Evolutionary conservation across 1,140 invertebrate genomes (phyloP).

Genomic region (Octopus bimaculoides): DNA sequence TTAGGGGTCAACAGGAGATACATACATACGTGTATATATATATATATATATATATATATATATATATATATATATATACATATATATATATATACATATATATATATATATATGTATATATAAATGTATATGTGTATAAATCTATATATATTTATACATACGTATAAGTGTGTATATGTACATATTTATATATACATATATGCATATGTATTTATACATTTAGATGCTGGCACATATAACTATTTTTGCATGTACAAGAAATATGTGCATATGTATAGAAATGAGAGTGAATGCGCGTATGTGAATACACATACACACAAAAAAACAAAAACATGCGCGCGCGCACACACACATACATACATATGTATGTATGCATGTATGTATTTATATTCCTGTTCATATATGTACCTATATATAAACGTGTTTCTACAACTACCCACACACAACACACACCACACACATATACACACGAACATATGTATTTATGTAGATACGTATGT

Average conservation of each 20-base stretch:
- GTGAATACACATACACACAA: background rate
- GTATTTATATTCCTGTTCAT: background rate
- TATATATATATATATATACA: conserved; percentile 2
- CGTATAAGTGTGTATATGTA: background rate
- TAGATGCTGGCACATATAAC: background rate
- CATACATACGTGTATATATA: too few species aligned
- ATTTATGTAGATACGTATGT: too few species aligned
- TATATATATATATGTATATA: background rate
- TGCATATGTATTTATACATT: background rate
- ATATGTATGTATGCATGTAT: background rate
- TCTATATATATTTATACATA: background rate
- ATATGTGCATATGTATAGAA: background rate
- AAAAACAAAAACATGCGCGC: background rate
- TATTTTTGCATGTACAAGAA: background rate
- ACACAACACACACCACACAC: too few species aligned
- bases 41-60: conserved; percentile 2
- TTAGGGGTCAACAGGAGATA: too few species aligned
- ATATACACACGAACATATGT: too few species aligned
- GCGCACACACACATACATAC: background rate
- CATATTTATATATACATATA: background rate
- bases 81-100: background rate
- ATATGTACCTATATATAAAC: background rate
- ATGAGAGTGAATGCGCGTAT: background rate
- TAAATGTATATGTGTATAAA: background rate
- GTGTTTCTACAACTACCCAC: accelerated